Conservation (phyloP, 1,140 invertebrate species). For the Bactericera cockerelli region DNA sequence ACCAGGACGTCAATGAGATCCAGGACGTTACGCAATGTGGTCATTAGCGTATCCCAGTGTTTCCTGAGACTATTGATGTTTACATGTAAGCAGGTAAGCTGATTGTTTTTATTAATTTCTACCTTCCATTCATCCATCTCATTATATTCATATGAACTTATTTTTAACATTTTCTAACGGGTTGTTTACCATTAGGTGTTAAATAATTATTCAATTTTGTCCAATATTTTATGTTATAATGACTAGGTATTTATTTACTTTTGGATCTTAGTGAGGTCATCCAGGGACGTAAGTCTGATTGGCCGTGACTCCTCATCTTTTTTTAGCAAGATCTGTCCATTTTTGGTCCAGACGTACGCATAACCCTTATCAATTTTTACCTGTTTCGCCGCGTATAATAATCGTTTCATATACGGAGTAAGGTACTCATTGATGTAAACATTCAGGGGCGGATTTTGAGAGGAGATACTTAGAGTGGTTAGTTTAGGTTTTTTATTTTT, state of each 20-base stretch:
- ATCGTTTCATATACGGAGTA: background rate
- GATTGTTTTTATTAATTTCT: background rate
- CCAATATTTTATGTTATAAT: background rate
- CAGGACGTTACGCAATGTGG: background rate
- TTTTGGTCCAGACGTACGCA: slow-evolving; percentile 11
- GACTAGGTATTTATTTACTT: background rate
- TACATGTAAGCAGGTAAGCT: background rate
- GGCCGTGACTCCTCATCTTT: background rate
- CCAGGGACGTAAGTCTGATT: background rate
- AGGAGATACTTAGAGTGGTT: background rate
- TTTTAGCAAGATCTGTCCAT: slow-evolving; percentile 13
- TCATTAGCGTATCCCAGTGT: background rate
- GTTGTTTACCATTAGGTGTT: background rate
- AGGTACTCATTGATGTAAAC: slow-evolving; percentile 16
- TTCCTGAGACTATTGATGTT: background rate
- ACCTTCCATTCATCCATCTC: background rate
- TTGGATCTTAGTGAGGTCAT: background rate
- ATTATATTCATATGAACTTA: background rate
- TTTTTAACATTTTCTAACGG: background rate
- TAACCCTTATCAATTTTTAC: slow-evolving; percentile 11
- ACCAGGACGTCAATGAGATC: background rate
- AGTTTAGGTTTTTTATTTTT: background rate
- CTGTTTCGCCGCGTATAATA: slow-evolving; percentile 1
- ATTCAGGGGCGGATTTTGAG: background rate
- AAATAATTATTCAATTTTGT: background rate